Percentiles rank a stretch among this genome's conserved stretches.
phyloP scores from a whole-genome alignment of 2,797 vertebrate species.

The Natrix natrix region DNA sequence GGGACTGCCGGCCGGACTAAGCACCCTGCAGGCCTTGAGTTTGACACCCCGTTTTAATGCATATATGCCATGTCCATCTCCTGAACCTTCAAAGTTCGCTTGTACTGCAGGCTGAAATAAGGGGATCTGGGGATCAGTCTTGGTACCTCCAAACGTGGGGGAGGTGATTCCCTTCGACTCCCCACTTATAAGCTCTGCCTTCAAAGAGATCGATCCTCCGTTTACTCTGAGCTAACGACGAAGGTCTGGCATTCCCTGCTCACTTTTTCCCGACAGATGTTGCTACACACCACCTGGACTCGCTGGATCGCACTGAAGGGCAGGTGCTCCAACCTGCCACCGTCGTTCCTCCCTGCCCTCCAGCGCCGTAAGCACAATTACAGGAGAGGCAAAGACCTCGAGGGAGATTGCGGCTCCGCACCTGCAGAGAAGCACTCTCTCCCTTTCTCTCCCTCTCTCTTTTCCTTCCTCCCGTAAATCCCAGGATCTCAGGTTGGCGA shows the following conservation, averaged over 20 bases:
- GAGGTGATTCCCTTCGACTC: not conserved
- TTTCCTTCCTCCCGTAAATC: rapidly evolving
- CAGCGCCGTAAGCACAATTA: not conserved
- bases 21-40: too few species aligned
- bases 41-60: too few species aligned
- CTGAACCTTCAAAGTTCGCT: not conserved
- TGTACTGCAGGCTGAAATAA: not conserved
- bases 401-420: not conserved
- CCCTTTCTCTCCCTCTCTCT: rapidly evolving
- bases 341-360: not conserved
- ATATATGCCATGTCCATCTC: not conserved
- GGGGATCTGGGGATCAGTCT: too few species aligned
- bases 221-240: not conserved
- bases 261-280: not conserved
- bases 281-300: not conserved
- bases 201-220: not conserved
- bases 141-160: not conserved
- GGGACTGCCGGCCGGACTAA: too few species aligned
- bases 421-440: not conserved
- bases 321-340: not conserved
- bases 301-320: not conserved
- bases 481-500: not conserved
- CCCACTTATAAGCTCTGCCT: not conserved
- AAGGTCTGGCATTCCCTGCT: not conserved
- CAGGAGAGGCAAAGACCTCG: not conserved